A percentile compares a stretch with the other conserved stretches of the same genome.
Evolutionary conservation across 2,888 invertebrate species (phyloP).

Genomic region (Coleophora deauratella): DNA sequence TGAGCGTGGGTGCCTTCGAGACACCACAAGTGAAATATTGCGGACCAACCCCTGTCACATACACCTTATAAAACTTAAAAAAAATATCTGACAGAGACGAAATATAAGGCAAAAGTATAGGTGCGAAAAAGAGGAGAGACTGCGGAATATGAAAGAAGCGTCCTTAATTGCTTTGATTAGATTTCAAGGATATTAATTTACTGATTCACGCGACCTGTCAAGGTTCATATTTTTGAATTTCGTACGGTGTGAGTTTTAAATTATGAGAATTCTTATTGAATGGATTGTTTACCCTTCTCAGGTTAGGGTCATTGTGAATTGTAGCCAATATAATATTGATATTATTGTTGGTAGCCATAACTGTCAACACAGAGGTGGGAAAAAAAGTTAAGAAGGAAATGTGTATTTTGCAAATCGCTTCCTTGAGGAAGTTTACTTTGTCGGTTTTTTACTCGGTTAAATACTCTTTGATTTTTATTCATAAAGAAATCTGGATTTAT

Average conservation of each 20-base stretch:
- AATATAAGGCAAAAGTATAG: slow-evolving; percentile 12
- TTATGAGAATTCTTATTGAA: slow-evolving; percentile 46
- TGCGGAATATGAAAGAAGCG: slow-evolving; percentile 40
- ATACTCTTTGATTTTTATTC: slow-evolving; percentile 17
- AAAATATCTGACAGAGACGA: slow-evolving; percentile 30
- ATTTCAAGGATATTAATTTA: slow-evolving; percentile 72
- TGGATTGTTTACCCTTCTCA: slow-evolving; percentile 61
- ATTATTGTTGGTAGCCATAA: slow-evolving; percentile 50
- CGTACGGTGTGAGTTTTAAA: slow-evolving; percentile 49
- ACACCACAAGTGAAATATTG: slow-evolving; percentile 62
- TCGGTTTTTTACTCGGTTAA: slow-evolving; percentile 28
- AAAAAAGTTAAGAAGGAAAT: slow-evolving; percentile 63
- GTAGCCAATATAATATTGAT: slow-evolving; percentile 31
- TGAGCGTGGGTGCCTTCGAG: slow-evolving; percentile 63
- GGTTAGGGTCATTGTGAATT: slow-evolving; percentile 53
- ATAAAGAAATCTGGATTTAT: too few species aligned
- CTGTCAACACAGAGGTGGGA: slow-evolving; percentile 53
- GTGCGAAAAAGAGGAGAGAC: slow-evolving; percentile 26
- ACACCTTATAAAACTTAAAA: slow-evolving; percentile 45
- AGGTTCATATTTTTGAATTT: slow-evolving; percentile 67
- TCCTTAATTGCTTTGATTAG: slow-evolving; percentile 69
- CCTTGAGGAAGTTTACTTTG: slow-evolving; percentile 52
- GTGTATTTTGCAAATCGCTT: slow-evolving; percentile 38
- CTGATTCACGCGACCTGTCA: slow-evolving; percentile 62
- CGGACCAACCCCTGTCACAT: slow-evolving; percentile 67